These are phyloP conservation scores for Gila robusta DNA, from an alignment of 2,797 vertebrate genomes.

Conservation along the genomic window DNA sequence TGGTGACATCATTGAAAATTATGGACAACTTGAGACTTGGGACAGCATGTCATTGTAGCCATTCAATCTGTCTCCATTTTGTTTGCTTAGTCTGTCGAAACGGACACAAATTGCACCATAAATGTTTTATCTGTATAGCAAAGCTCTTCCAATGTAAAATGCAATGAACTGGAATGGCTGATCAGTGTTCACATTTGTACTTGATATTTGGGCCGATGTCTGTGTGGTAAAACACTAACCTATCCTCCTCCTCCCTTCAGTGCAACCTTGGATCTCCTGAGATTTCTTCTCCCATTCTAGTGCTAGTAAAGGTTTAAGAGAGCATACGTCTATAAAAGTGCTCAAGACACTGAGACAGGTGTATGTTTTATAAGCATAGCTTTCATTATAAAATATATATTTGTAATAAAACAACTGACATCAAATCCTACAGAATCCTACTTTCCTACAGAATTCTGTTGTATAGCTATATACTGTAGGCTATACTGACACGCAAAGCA, in stretches of 20 bases:
- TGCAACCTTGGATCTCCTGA: background rate
- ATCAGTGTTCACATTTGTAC: slow-evolving; percentile 53
- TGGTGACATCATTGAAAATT: slow-evolving; percentile 47
- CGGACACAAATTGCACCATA: slow-evolving; percentile 46
- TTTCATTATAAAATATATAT: slow-evolving; percentile 66
- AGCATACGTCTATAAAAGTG: slow-evolving; percentile 65
- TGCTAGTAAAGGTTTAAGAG: slow-evolving; percentile 66
- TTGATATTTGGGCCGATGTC: slow-evolving; percentile 2
- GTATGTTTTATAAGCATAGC: slow-evolving; percentile 57
- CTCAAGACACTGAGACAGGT: slow-evolving; percentile 59
- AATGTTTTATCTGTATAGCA: slow-evolving; percentile 52
- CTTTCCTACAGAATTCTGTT: background rate
- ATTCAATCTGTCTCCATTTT: slow-evolving; percentile 52
- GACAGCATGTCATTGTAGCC: slow-evolving; percentile 43
- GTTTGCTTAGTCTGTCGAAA: slow-evolving; percentile 45
- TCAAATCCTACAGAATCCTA: slow-evolving; percentile 31
- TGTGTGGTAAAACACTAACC: slow-evolving; percentile 45
- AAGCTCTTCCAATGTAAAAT: slow-evolving; percentile 45
- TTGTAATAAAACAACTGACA: slow-evolving; percentile 63
- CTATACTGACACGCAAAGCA: background rate
- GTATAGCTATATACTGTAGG: too few species aligned
- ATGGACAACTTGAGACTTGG: slow-evolving; percentile 46
- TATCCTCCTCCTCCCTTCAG: slow-evolving; percentile 16
- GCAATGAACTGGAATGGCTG: slow-evolving; percentile 47
- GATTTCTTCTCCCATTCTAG: slow-evolving; percentile 34